Percentiles rank a stretch among this genome's conserved stretches.
These are phyloP conservation scores for Heliothis subflexa DNA, from an alignment of 1,140 invertebrate genomes.

Conservation along the genomic window DNA sequence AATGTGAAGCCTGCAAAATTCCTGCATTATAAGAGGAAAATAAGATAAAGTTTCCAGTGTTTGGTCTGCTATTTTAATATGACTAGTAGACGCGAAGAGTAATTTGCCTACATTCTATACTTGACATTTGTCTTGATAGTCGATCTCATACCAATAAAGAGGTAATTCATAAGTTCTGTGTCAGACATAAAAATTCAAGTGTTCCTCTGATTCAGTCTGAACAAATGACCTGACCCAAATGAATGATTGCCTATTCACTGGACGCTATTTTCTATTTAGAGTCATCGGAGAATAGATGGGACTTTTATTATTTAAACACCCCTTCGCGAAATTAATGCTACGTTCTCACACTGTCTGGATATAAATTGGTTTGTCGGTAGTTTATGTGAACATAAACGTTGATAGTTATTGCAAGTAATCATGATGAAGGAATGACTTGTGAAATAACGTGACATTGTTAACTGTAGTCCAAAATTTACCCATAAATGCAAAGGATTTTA, in stretches of 20 bases:
- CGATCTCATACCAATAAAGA: neutral
- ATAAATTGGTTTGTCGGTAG: constrained; percentile 24
- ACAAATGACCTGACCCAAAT: constrained; percentile 38
- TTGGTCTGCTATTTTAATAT: too few relatives aligned
- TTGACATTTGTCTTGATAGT: too few relatives aligned
- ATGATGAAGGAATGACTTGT: neutral
- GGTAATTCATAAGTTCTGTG: neutral
- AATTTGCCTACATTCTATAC: too few relatives aligned
- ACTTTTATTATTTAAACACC: constrained; percentile 51
- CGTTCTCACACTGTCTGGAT: constrained; percentile 44
- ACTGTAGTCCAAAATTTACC: neutral
- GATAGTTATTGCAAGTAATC: neutral
- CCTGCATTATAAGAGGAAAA: neutral
- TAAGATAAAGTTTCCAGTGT: neutral
- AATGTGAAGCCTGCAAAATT: neutral
- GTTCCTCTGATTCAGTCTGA: constrained; percentile 1
- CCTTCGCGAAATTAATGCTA: constrained; percentile 43
- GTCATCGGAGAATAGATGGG: constrained; percentile 37
- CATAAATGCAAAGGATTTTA: too few relatives aligned
- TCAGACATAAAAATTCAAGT: constrained; percentile 21
- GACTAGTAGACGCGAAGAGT: too few relatives aligned
- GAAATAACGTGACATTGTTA: neutral
- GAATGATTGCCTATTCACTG: constrained; percentile 44
- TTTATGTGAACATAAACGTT: neutral
- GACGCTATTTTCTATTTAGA: constrained; percentile 47